Base-by-base conservation (phyloP, 2,113 vertebrate species). In the Steatornis caripensis region DNA sequence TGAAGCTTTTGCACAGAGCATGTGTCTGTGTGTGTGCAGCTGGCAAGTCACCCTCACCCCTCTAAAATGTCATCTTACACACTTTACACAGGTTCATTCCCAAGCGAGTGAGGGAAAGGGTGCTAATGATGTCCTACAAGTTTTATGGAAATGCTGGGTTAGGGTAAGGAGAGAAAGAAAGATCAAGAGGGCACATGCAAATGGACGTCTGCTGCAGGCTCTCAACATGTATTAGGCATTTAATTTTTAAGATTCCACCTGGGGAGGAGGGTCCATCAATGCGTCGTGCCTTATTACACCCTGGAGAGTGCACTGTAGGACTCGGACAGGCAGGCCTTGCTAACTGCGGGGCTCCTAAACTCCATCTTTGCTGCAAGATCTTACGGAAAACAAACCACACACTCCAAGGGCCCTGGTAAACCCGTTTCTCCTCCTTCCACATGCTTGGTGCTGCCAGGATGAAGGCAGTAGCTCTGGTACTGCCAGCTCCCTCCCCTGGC, bases 251-350 rank as follows among this genome's bases (percentile, higher is more conserved):
- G 39, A 20, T 8, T 76, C 7, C 36, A 43, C 7, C 34, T 43
- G 18, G 7, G 21, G 3, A 71, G 1, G 16, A 15, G 10, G 29
- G 41, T 36, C 54, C 26, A 6, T 32, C 0, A 1, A 24, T 61
- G 19, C 34, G 37, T 74, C 29, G 15, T 61, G 29, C 29, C 29
- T 69, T 49, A 37, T 15, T 74, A 41, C 69, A 13, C 7, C 20
- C 9, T 1, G 1, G 19, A 32, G 22, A 15, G 37, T n/a, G 54
- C 32, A 20, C 68, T 46, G 64, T 17, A 70, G 60, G 65, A 23
- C 53, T 12, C 1, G 1, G 26, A 22, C 37, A 3, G 6, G 48
- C 26, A 37, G n/a, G 26, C 48, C 48, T 37, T 21, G 24, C 15
- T 19, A n/a, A n/a, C 30, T 29, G 51, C 37, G 15, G 20, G 71